Conservation (phyloP, 2,888 invertebrate species). For the Helicoverpa assulta region DNA sequence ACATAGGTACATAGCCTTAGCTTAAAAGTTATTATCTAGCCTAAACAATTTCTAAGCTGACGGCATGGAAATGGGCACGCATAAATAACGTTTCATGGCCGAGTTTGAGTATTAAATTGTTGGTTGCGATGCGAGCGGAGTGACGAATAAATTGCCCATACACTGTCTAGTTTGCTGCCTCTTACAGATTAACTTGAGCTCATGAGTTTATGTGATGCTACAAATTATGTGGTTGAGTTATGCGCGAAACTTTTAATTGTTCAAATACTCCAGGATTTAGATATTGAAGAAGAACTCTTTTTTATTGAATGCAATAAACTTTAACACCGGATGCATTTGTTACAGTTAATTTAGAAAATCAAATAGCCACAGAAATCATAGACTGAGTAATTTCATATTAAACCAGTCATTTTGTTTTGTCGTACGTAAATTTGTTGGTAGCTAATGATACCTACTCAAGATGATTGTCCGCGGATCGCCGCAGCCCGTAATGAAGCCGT, state of each 20-base stretch:
- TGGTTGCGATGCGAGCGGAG: conserved; percentile 72
- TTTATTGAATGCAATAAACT: conserved; percentile 7
- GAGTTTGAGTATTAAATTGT: conserved; percentile 81
- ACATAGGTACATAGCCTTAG: conserved; percentile 86
- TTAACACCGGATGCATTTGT: conserved; percentile 41
- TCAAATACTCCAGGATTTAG: background rate
- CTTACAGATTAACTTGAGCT: conserved; percentile 59
- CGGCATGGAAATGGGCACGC: conserved; percentile 87
- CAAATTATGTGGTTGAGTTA: conserved; percentile 48
- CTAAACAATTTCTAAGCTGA: conserved; percentile 85
- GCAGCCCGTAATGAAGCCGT: conserved; percentile 86
- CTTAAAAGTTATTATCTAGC: conserved; percentile 89
- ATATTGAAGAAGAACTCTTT: too few relatives aligned
- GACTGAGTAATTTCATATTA: conserved; percentile 85
- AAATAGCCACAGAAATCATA: conserved; percentile 81
- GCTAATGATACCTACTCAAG: conserved; percentile 88
- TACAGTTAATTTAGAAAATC: conserved; percentile 61
- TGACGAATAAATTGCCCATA: conserved; percentile 75
- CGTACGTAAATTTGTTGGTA: conserved; percentile 82
- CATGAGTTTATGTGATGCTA: conserved; percentile 40
- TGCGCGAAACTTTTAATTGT: conserved; percentile 49
- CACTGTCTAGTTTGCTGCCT: conserved; percentile 69
- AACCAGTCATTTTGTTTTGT: conserved; percentile 85
- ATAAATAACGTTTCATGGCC: conserved; percentile 84
- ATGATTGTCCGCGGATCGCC: conserved; percentile 88